Evolutionary conservation across 2,888 invertebrate genomes (phyloP), one percentile per base, ranked within the genome.

Genomic region (Quadroppia sp.): DNA sequence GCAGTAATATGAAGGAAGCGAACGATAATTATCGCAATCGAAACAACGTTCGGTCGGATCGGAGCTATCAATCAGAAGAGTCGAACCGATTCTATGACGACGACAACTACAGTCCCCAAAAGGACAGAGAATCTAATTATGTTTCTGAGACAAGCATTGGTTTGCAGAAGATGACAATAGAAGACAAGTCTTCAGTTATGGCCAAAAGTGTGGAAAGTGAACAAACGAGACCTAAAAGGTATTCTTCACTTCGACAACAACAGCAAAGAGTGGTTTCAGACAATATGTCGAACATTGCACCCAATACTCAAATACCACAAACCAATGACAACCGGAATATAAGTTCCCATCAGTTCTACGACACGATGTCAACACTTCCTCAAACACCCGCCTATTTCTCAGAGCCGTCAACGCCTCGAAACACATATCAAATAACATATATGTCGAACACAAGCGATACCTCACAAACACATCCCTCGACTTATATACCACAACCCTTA

Each of bases 241-340:
- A 89, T 81, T 89, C 89, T 2, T 87, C 87, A 74, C 85, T 88
- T 78, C 84, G 89, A 73, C 87, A 88, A 80, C 82, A 89, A 73
- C 87, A 88, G 80, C 82, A 72, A 56, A 72, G 71, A 45, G 59
- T 59, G 2, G 11, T 71, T 25, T 40, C 72, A 20, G 59, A 59
- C 67, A 32, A 53, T 56, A 40, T 36, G 15, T 36, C 50, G 15
- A 64, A 48, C 28, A 28, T 23, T 15, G 25, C 28, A 25, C 28
- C 45, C 0, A 64, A 40, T 42, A 36, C 45, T 64, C 75, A 73
- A 48, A 23, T 50, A 20, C 15, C 28, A 71, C 64, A 69, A 42
- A 32, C 36, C 11, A 23, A 11, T 61, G 59, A 72, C 15, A 56
- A 50, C 15, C 50, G 36, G 11, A 53, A 71, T 20, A 28, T 72